Conservation (phyloP, 2,113 vertebrate species). For the Willisornis vidua region DNA sequence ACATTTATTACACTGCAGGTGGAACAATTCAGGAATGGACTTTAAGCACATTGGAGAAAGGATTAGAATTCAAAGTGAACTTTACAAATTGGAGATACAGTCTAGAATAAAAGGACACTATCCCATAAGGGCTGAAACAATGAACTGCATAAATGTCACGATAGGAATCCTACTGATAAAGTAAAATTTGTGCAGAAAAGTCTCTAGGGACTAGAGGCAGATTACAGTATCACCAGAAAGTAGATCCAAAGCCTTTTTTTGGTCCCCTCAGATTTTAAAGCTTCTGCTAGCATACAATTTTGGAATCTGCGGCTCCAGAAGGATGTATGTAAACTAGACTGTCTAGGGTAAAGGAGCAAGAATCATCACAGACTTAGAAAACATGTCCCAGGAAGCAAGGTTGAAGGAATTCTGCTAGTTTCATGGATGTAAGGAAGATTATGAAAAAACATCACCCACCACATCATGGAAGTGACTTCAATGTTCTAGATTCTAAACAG, state of each 20-base stretch:
- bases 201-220: neutral
- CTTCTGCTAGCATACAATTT: neutral
- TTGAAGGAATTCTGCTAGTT: neutral
- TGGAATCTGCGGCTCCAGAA: neutral
- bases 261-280: neutral
- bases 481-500: neutral
- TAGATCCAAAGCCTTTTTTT: neutral
- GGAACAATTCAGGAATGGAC: neutral
- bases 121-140: neutral
- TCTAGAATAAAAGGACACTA: neutral
- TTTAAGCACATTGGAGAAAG: neutral
- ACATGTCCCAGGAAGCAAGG: neutral
- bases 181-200: neutral
- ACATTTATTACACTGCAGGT: neutral
- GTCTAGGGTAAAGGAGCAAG: neutral
- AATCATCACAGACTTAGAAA: neutral
- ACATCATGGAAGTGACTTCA: neutral
- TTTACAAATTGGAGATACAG: neutral
- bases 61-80: neutral
- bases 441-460: neutral
- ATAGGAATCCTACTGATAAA: neutral
- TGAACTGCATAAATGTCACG: neutral
- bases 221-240: neutral
- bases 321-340: neutral
- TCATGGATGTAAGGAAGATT: neutral